Conservation (phyloP, 2,113 vertebrate species). For the Cavia porcellus region DNA sequence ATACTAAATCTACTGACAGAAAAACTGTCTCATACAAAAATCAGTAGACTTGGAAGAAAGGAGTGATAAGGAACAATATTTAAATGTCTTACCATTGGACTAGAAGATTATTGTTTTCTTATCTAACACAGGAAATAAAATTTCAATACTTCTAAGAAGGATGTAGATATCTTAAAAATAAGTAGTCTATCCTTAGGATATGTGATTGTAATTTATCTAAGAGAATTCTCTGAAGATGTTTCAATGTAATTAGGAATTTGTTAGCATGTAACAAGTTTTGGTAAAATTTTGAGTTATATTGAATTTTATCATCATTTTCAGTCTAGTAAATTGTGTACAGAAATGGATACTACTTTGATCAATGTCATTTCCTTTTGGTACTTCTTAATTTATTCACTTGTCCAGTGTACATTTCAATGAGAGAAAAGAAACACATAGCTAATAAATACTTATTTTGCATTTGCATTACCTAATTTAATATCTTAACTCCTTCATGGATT, state of each 20-base stretch:
- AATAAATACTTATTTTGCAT: constrained; percentile 62
- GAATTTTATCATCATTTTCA: constrained; percentile 52
- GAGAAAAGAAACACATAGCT: constrained; percentile 47
- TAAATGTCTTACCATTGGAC: constrained; percentile 54
- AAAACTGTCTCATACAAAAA: constrained; percentile 52
- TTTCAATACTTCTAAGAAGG: constrained; percentile 55
- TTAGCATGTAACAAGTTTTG: constrained; percentile 38
- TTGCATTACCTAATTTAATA: constrained; percentile 58
- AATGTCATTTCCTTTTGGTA: constrained; percentile 58
- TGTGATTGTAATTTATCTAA: constrained; percentile 47
- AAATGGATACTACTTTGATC: constrained; percentile 33
- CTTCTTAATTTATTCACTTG: constrained; percentile 62
- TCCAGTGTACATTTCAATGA: constrained; percentile 57
- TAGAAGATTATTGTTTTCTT: constrained; percentile 53
- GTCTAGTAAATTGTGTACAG: constrained; percentile 50
- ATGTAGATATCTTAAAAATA: constrained; percentile 61
- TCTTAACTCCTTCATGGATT: constrained; percentile 31
- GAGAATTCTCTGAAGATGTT: constrained; percentile 50
- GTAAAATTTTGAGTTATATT: constrained; percentile 39
- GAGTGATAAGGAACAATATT: constrained; percentile 30
- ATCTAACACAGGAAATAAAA: constrained; percentile 56
- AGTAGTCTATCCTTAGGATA: constrained; percentile 3
- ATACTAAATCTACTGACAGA: constrained; percentile 52
- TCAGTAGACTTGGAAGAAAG: constrained; percentile 22
- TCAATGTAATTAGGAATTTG: constrained; percentile 46